Percentiles rank a stretch among this genome's conserved stretches.
Conservation (phyloP, 2,113 vertebrate species). For the Symphodus melops region DNA sequence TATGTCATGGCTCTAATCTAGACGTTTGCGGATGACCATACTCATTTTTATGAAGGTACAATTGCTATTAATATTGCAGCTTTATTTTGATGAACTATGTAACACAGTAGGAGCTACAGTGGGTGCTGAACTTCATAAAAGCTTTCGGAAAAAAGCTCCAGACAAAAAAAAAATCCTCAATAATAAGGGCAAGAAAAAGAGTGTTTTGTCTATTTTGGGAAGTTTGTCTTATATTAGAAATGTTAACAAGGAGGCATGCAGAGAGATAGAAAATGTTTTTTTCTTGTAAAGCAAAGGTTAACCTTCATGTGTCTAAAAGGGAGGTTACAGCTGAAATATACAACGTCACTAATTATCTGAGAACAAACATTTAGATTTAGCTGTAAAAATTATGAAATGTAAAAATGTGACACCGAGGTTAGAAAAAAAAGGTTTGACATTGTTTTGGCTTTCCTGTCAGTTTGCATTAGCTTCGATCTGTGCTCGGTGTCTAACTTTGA, state of each 20-base stretch:
- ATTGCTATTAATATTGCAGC: slow-evolving; percentile 25
- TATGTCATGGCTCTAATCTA: not conserved
- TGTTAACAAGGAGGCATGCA: slow-evolving; percentile 41
- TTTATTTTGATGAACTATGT: slow-evolving; percentile 11
- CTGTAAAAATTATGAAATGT: slow-evolving; percentile 27
- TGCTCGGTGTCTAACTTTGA: slow-evolving; percentile 48
- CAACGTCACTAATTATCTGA: slow-evolving; percentile 34
- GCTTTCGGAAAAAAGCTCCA: slow-evolving; percentile 35
- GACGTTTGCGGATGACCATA: not conserved
- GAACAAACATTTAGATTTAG: slow-evolving; percentile 48
- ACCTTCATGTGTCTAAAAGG: slow-evolving; percentile 58
- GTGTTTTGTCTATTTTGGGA: slow-evolving; percentile 59
- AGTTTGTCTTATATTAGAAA: slow-evolving; percentile 60
- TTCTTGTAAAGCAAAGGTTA: slow-evolving; percentile 54
- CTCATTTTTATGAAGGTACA: not conserved
- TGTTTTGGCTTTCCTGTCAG: slow-evolving; percentile 50
- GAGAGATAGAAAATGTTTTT: slow-evolving; percentile 28
- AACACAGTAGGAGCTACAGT: slow-evolving; percentile 23
- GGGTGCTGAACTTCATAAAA: slow-evolving; percentile 32
- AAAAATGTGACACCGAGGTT: slow-evolving; percentile 22
- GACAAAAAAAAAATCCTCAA: slow-evolving; percentile 33
- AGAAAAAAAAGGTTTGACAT: slow-evolving; percentile 18
- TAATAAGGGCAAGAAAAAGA: slow-evolving; percentile 56
- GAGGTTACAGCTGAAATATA: slow-evolving; percentile 30
- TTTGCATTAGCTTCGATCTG: slow-evolving; percentile 50